Base-by-base conservation (phyloP, 37 sponge, comb jelly and placozoan species). In the Theonella swinhoei region DNA sequence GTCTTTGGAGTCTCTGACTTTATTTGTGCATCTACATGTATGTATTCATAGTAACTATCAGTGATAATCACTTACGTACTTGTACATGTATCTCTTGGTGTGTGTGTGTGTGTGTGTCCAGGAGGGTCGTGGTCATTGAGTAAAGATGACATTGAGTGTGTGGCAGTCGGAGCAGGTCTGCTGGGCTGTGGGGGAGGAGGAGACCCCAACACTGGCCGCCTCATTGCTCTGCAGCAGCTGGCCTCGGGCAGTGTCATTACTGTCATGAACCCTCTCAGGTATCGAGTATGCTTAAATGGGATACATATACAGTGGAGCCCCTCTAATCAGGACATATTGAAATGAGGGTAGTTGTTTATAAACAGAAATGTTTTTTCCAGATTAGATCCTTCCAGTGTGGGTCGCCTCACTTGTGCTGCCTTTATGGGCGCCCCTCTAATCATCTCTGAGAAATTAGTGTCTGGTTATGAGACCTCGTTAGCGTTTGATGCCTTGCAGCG, bases 181-280 rank as follows among this genome's bases (percentile, higher is more conserved):
- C 83, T 95, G 37, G 95, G 95, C 2, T 95, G 95, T 83, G 95
- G 95, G 41, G 95, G 95, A n/a, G 95, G 95, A 23, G 95, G 95
- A 20, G 83, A 70, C 41, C 95, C 95, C 38, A 36, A 77, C n/a
- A 3, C 80, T 26, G 95, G 90, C 35, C 28, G 64, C 29, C 81
- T 85, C n/a, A 20, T 61, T 26, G 92, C 84, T 20, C 26, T 75
- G 58, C 63, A 79, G 63, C 76, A 71, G 31, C 71, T 91, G 14
- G 32, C 68, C 11, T 23, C 85, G 3, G 92, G 92, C 5, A 85
- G 85, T 40, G 61, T 69, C 8, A 88, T 94, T 43, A 78, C 31
- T 38, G 67, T 94, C 8, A 14, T 81, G 22, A 88, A 88, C 36
- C 90, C 90, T 28, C 77, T 40, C 75, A 81, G 90, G 94, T 93